Conservation (phyloP, 2,113 vertebrate species). For the Rhizomys pruinosus region DNA sequence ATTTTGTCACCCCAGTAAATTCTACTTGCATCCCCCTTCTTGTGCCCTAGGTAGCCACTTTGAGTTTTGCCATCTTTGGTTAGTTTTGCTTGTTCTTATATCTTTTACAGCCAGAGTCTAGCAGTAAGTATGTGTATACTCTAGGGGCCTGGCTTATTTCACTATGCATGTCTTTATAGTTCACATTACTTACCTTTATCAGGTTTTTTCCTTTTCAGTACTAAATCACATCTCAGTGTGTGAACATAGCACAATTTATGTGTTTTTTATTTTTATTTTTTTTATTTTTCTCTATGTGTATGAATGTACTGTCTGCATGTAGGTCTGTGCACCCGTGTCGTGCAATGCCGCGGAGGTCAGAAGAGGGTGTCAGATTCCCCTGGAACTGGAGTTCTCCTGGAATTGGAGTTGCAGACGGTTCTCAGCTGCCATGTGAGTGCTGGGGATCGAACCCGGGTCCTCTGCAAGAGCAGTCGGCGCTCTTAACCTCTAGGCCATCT, state of each 20-base stretch:
- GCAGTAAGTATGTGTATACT: neutral
- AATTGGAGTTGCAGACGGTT: too few species aligned
- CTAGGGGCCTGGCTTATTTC: neutral
- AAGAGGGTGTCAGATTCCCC: too few species aligned
- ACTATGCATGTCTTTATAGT: conserved; percentile 10
- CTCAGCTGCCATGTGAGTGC: too few species aligned
- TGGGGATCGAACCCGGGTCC: too few species aligned
- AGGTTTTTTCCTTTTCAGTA: neutral
- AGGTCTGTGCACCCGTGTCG: too few species aligned
- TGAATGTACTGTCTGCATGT: too few species aligned
- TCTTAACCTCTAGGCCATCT: too few species aligned
- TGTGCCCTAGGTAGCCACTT: neutral
- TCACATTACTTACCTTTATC: neutral
- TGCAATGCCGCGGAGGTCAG: too few species aligned
- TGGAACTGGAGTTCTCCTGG: too few species aligned
- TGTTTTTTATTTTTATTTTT: too few species aligned
- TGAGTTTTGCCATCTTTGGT: conserved; percentile 15
- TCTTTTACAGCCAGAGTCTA: neutral
- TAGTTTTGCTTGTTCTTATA: conserved; percentile 33
- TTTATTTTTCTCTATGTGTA: too few species aligned
- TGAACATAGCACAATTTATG: neutral
- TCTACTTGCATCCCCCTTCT: neutral
- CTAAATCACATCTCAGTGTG: neutral
- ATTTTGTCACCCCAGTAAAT: conserved; percentile 36
- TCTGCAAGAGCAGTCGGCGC: too few species aligned